Percentiles rank a stretch among this genome's conserved stretches.
These are phyloP conservation scores for Cotesia glomerata DNA, from an alignment of 1,140 invertebrate genomes.

Conservation along the genomic window DNA sequence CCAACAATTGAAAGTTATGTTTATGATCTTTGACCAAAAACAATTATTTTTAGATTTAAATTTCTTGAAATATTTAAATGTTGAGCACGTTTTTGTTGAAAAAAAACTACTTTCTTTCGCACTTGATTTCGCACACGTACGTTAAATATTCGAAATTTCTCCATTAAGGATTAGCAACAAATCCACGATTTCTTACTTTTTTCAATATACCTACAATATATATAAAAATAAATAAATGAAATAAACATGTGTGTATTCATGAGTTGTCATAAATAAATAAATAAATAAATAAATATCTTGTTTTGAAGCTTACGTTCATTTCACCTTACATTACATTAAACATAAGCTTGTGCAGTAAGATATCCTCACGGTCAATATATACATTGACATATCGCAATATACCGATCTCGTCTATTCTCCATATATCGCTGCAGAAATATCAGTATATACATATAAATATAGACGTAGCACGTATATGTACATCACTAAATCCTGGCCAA, in stretches of 20 bases:
- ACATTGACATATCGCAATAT: constrained; percentile 15
- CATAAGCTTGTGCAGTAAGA: neutral
- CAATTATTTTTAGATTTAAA: neutral
- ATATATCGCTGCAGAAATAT: neutral
- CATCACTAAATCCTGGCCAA: no score
- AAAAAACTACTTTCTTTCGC: constrained; percentile 30
- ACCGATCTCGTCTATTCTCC: constrained; percentile 8
- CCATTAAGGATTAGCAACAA: neutral
- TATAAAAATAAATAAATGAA: neutral
- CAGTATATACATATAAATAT: constrained; percentile 13
- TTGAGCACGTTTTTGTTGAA: neutral
- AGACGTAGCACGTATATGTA: no score
- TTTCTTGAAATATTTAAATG: neutral
- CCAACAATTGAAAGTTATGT: no score
- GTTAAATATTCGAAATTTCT: constrained; percentile 35
- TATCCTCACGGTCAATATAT: constrained; percentile 11
- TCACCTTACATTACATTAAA: neutral
- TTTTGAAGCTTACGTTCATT: neutral
- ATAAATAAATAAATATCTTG: no score
- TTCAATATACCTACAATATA: neutral
- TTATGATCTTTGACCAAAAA: no score
- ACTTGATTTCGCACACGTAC: constrained; percentile 38
- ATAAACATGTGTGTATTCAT: neutral
- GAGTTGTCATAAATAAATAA: no score
- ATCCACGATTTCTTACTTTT: no score